Evolutionary conservation across 2,113 vertebrate genomes (phyloP).

Genomic region (Callopanchax toddi): DNA sequence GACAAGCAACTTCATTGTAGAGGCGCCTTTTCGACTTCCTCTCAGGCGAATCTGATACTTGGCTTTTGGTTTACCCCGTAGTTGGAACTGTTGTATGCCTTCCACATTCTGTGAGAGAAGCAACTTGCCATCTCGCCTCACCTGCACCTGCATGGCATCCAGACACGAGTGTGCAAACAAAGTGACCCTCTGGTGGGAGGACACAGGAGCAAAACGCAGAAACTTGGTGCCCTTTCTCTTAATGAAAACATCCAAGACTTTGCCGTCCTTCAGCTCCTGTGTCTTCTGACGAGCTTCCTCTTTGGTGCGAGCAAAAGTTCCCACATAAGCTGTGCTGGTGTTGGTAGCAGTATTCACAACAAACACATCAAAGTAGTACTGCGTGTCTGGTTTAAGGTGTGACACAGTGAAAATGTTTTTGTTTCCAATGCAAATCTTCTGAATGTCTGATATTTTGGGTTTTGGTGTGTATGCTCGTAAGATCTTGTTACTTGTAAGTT

Average conservation of each 20-base stretch:
- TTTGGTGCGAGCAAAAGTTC: constrained; percentile 95
- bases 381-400: constrained; percentile 91
- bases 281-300: constrained; percentile 94
- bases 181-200: constrained; percentile 93
- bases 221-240: constrained; percentile 92
- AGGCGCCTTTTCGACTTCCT: constrained; percentile 91
- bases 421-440: constrained; percentile 91
- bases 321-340: constrained; percentile 92
- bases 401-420: constrained; percentile 97
- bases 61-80: constrained; percentile 93
- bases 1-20: constrained; percentile 89
- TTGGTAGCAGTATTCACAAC: constrained; percentile 89
- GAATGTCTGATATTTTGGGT: constrained; percentile 83
- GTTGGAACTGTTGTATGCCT: constrained; percentile 91
- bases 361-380: constrained; percentile 98
- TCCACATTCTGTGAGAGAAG: constrained; percentile 91
- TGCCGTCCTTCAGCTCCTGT: constrained; percentile 92
- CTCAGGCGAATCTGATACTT: constrained; percentile 92
- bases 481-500: constrained; percentile 78
- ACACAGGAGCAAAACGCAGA: constrained; percentile 91
- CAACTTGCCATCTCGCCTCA: constrained; percentile 92
- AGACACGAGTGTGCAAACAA: constrained; percentile 92
- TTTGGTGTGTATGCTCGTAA: constrained; percentile 78
- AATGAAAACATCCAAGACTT: constrained; percentile 90
- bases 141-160: constrained; percentile 90